Base-by-base conservation (phyloP, 2,888 invertebrate genomes). In the Dorcus hopei region DNA sequence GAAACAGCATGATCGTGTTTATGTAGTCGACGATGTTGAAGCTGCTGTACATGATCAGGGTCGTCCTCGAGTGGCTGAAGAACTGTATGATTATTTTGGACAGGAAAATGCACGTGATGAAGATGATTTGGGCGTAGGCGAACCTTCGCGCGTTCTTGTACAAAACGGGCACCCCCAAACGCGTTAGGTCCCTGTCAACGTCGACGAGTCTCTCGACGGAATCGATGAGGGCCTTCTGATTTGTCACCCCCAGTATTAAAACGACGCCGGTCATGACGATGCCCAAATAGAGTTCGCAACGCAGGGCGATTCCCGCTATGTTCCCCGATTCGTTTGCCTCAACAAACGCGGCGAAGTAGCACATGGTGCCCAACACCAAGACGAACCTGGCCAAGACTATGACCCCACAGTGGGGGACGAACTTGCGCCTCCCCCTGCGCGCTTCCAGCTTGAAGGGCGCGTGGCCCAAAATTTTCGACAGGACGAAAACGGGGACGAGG, bases 381-480 rank as follows among this genome's bases (percentile, higher is more conserved):
- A 55, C 19, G 40, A 65, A 47, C 19, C 62, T 60, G 19, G 63
- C 4, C 3, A 64, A 19, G 3, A 47, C 50, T n/a, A 62, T 23
- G 33, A 56, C 49, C 6, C 64, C 64, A 49, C 62, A 59, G 14
- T 61, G 62, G 38, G 65, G 48, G 14, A 52, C 48, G 8, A 57
- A 56, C 26, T 7, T 33, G 48, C 61, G 57, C 26, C 59, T 58
- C 14, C 55, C 54, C 19, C 53, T 57, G 3, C 42, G 57, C 16
- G 56, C 49, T 14, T 55, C 42, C 5, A 67, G 52, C 14, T 58
- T 54, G 39, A 62, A 67, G 16, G 69, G 69, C 9, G 69, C 65
- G 11, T 69, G 57, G 5, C 69, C 68, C 7, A 69, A 57, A 41
- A 68, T 56, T 62, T 68, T 67, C 33, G 69, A 68, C 9, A 68